Conservation (phyloP, 2,113 vertebrate genomes). For the Trogon surrucura region DNA sequence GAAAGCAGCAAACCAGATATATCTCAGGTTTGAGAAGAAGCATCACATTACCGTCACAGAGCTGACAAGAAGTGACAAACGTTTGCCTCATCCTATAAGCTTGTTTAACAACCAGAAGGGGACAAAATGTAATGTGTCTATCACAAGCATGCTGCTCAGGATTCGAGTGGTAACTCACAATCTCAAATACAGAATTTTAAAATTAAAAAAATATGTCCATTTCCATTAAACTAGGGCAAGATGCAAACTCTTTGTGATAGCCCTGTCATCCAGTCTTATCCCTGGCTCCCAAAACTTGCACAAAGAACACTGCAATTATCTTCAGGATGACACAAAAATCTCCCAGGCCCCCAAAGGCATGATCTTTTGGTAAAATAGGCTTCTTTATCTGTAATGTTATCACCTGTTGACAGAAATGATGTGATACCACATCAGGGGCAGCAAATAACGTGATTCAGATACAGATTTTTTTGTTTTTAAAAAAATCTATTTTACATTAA, state of each 20-base stretch:
- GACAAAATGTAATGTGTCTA: constrained; percentile 32
- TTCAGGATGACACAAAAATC: constrained; percentile 67
- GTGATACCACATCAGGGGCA: constrained; percentile 61
- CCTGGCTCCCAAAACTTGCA: constrained; percentile 49
- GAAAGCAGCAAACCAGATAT: constrained; percentile 13
- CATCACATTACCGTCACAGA: background rate
- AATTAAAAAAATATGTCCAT: constrained; percentile 29
- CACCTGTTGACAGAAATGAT: constrained; percentile 64
- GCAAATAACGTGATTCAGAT: constrained; percentile 30
- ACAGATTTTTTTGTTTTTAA: background rate
- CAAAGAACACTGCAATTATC: constrained; percentile 44
- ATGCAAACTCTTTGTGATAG: constrained; percentile 60
- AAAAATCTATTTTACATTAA: constrained; percentile 38
- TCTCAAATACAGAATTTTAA: constrained; percentile 42
- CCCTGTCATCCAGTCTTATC: constrained; percentile 58
- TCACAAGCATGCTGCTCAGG: background rate
- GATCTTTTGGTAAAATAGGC: constrained; percentile 74
- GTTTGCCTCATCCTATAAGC: constrained; percentile 21
- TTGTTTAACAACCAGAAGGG: constrained; percentile 47
- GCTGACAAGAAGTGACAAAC: constrained; percentile 64
- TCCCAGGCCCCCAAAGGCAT: constrained; percentile 64
- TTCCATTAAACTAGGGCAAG: constrained; percentile 48
- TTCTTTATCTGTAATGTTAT: constrained; percentile 68
- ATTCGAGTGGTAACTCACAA: constrained; percentile 25
- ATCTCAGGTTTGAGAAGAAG: constrained; percentile 11